Conservation (phyloP, 2,888 invertebrate species). For the Oscheius sp. region DNA sequence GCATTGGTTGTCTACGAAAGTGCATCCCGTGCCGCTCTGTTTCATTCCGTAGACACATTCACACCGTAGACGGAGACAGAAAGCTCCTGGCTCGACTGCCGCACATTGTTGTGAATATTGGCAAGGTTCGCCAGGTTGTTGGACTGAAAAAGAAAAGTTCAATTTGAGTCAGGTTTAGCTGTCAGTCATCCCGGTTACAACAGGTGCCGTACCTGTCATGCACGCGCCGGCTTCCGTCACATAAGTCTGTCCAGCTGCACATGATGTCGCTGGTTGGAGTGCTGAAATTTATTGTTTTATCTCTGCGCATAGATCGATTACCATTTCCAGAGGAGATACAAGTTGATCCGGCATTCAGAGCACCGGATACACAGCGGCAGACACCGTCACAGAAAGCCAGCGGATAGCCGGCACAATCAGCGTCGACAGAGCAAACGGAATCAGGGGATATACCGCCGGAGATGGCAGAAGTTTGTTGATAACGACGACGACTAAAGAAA, state of each 20-base stretch:
- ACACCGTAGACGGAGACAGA: constrained; percentile 66
- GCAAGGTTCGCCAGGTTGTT: constrained; percentile 71
- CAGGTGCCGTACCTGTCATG: constrained; percentile 65
- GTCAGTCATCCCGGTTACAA: background rate
- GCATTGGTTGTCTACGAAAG: constrained; percentile 71
- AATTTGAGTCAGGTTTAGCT: background rate
- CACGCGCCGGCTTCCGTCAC: constrained; percentile 72
- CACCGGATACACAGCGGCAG: constrained; percentile 70
- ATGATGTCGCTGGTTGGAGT: constrained; percentile 53
- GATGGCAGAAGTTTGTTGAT: background rate
- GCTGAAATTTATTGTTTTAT: constrained; percentile 42
- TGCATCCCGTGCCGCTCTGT: constrained; percentile 66
- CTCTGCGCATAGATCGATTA: background rate
- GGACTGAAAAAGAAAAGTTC: constrained; percentile 57
- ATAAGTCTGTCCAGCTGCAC: constrained; percentile 70
- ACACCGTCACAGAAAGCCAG: constrained; percentile 70
- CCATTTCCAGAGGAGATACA: constrained; percentile 59
- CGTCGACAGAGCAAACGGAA: constrained; percentile 62
- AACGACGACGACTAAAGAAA: constrained; percentile 34
- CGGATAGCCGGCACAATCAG: constrained; percentile 72
- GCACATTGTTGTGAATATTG: constrained; percentile 73
- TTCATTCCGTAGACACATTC: constrained; percentile 73
- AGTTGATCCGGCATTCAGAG: constrained; percentile 71
- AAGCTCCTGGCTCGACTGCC: constrained; percentile 70
- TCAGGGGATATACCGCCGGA: constrained; percentile 39